phyloP scores from a whole-genome alignment of 2,888 invertebrate species.

The Synergus japonicus region DNA sequence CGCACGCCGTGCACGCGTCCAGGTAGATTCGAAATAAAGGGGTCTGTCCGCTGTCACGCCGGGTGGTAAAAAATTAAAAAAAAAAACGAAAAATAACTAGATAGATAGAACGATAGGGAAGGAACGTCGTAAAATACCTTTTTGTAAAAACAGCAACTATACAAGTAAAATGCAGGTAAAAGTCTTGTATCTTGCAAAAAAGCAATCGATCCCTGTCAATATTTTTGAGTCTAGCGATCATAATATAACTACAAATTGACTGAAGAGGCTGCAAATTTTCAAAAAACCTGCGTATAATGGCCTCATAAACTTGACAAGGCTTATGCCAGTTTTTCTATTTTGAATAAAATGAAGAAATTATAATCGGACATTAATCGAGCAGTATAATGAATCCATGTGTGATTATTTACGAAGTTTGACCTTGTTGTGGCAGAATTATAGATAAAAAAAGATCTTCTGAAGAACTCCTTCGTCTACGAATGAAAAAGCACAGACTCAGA shows the following conservation, averaged over 20 bases:
- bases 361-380: too few species aligned
- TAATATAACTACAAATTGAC: neutral
- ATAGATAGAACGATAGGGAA: neutral
- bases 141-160: neutral
- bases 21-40: slow-evolving; percentile 44
- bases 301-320: too few species aligned
- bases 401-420: too few species aligned
- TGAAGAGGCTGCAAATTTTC: too few species aligned
- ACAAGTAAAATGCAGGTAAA: neutral
- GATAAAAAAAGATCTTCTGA: too few species aligned
- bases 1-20: slow-evolving; percentile 53
- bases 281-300: too few species aligned
- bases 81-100: slow-evolving; percentile 6
- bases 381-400: too few species aligned
- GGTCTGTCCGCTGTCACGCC: neutral
- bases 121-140: neutral
- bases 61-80: slow-evolving; percentile 44
- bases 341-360: too few species aligned
- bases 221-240: neutral
- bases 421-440: too few species aligned
- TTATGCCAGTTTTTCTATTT: too few species aligned
- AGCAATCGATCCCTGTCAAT: neutral
- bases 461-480: too few species aligned
- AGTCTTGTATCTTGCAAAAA: neutral
- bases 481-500: too few species aligned